Conservation (phyloP, 2,113 vertebrate genomes). For the Hippocampus barbouri region DNA sequence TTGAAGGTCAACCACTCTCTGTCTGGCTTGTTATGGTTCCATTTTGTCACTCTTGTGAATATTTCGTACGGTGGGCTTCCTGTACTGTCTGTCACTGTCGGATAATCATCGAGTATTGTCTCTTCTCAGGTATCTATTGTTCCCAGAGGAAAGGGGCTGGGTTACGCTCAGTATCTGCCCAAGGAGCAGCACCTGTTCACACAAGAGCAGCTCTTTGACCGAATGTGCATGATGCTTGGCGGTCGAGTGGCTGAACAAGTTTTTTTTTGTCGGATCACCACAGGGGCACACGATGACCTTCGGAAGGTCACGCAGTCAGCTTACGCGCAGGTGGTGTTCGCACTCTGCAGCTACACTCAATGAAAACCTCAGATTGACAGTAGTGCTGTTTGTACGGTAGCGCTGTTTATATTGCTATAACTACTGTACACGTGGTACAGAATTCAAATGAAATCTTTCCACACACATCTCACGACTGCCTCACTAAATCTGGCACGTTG, state of each 20-base stretch:
- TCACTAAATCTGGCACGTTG: not conserved
- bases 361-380: not conserved
- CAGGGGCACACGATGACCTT: slow-evolving; percentile 90
- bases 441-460: not conserved
- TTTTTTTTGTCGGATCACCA: slow-evolving; percentile 89
- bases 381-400: too few species aligned
- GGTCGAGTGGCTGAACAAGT: slow-evolving; percentile 92
- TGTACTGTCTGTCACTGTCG: not conserved
- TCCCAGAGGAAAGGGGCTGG: slow-evolving; percentile 88
- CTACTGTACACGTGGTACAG: too few species aligned
- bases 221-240: slow-evolving; percentile 95
- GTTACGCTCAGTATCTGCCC: slow-evolving; percentile 89
- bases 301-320: slow-evolving; percentile 94
- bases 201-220: slow-evolving; percentile 90
- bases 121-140: slow-evolving; percentile 89
- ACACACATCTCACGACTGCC: not conserved
- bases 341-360: not conserved
- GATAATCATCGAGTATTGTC: not conserved
- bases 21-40: not conserved
- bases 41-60: not conserved
- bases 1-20: slow-evolving; percentile 76
- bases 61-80: too few species aligned
- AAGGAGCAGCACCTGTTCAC: slow-evolving; percentile 93
- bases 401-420: too few species aligned
- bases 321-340: slow-evolving; percentile 82